Percentiles rank a stretch among this genome's conserved stretches.
Evolutionary conservation across 2,113 vertebrate genomes (phyloP).

Genomic region (Melanotaenia duboulayi): DNA sequence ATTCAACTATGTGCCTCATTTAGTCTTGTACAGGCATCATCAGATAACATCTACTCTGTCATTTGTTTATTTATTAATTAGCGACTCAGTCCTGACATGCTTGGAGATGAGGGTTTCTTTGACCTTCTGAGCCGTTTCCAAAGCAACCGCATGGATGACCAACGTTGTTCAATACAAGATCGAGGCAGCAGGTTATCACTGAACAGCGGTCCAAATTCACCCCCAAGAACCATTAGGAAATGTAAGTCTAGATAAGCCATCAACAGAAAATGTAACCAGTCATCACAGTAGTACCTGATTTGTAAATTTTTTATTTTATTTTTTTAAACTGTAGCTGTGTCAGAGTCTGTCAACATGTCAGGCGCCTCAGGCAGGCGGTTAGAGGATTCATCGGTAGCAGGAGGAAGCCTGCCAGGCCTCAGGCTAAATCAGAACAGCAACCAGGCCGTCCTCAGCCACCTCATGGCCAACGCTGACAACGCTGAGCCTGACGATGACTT

Average conservation of each 20-base stretch:
- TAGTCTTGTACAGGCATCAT: not conserved
- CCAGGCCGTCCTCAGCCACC: slow-evolving; percentile 83
- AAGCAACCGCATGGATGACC: slow-evolving; percentile 97
- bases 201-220: slow-evolving; percentile 69
- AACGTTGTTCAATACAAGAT: slow-evolving; percentile 88
- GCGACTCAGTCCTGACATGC: slow-evolving; percentile 84
- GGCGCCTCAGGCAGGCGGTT: slow-evolving; percentile 86
- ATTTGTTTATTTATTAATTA: slow-evolving; percentile 57
- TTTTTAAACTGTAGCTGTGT: slow-evolving; percentile 76
- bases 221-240: slow-evolving; percentile 84
- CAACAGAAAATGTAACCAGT: not conserved
- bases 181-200: slow-evolving; percentile 76
- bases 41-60: not conserved
- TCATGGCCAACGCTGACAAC: slow-evolving; percentile 82
- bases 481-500: slow-evolving; percentile 91
- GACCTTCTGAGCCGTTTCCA: slow-evolving; percentile 96
- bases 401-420: slow-evolving; percentile 87
- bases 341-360: slow-evolving; percentile 82
- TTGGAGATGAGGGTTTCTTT: slow-evolving; percentile 95
- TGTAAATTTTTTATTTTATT: not conserved
- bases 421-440: slow-evolving; percentile 80
- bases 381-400: slow-evolving; percentile 84
- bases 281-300: not conserved
- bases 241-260: slow-evolving; percentile 75
- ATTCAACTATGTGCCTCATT: not conserved